A percentile compares a stretch with the other conserved stretches of the same genome.
Conservation (phyloP, 2,113 vertebrate genomes). For the Semnopithecus entellus region DNA sequence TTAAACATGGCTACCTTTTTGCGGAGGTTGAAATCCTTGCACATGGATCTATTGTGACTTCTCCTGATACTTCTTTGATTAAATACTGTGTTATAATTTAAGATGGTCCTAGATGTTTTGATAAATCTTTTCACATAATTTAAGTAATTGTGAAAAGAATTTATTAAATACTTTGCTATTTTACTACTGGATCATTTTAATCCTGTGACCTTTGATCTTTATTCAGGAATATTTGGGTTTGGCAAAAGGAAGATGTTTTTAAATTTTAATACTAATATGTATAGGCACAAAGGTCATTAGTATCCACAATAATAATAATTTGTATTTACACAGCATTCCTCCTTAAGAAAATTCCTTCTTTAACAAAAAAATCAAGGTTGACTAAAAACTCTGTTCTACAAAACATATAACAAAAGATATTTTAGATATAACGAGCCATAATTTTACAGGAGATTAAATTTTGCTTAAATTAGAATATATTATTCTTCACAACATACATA, state of each 20-base stretch:
- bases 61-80: background rate
- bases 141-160: conserved; percentile 38
- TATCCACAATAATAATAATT: conserved; percentile 30
- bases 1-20: background rate
- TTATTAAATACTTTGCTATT: conserved; percentile 60
- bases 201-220: conserved; percentile 47
- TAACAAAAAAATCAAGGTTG: background rate
- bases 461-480: conserved; percentile 15
- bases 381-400: background rate
- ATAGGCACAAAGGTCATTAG: conserved; percentile 34
- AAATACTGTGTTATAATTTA: conserved; percentile 51
- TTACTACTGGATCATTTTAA: conserved; percentile 59
- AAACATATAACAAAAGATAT: background rate
- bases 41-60: background rate
- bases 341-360: conserved; percentile 37
- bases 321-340: conserved; percentile 32
- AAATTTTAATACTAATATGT: conserved; percentile 48
- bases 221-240: conserved; percentile 66
- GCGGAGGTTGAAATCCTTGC: conserved; percentile 29
- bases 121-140: conserved; percentile 59
- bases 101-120: background rate
- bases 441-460: conserved; percentile 22
- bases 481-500: conserved; percentile 14
- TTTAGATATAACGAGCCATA: background rate
- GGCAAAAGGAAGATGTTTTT: conserved; percentile 28